Evolutionary conservation across 2,888 invertebrate species (phyloP), one percentile per base, ranked within the genome.

Genomic region (Watsonalla cultraria): DNA sequence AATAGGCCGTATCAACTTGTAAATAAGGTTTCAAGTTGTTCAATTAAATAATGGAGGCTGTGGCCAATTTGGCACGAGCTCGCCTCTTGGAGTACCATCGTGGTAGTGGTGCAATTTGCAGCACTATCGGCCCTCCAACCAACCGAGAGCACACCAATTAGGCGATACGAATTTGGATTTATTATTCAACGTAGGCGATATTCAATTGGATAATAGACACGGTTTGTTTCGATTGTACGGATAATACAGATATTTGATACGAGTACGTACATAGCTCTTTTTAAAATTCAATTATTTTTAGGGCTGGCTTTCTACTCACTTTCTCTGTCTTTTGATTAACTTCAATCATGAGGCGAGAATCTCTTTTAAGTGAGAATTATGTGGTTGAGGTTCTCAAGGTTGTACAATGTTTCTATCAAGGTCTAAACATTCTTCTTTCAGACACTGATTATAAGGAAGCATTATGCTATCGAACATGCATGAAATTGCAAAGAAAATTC

Each of bases 81-180:
- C 58, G 70, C 59, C 61, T 56, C 64, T 61, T 61, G 54, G 49
- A 51, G 60, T 58, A 68, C 75, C 76, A 81, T 82, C 76, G 75
- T 71, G 59, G 66, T 74, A 84, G 83, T 72, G 72, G 69, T 77
- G 81, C 84, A 86, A 84, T 86, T 86, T 82, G 77, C 79, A 80
- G 81, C 82, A 68, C 65, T 62, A 58, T 52, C 66, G 75, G 71
- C 70, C 70, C 80, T 80, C 66, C 66, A 75, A 59, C 69, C 71
- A 35, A 15, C 62, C 62, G 72, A 81, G 80, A 78, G 84, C 76
- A 68, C 76, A 76, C 86, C 87, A 87, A 88, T 87, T 88, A 88
- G 80, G 74, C 67, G 79, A 77, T 78, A 80, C 79, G 78, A 82
- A 83, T 81, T 80, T 74, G 73, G 73, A 80, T 85, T 86, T 82